A percentile compares a stretch with the other conserved stretches of the same genome.
phyloP scores from a whole-genome alignment of 1,140 invertebrate species.

The Philopotamus ludificatus region DNA sequence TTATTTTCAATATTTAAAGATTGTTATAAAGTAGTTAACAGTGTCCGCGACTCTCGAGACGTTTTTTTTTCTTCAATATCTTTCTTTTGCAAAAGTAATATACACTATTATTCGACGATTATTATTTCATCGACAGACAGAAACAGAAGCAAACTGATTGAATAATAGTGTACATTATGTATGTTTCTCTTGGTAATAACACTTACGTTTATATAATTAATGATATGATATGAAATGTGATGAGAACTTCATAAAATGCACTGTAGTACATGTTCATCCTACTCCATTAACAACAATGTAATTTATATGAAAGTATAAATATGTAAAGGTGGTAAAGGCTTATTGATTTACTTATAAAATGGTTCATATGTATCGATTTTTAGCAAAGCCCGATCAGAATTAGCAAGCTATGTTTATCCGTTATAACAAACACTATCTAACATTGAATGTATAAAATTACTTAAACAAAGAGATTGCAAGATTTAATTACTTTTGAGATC shows the following conservation, averaged over 20 bases:
- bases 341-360: conserved; percentile 31
- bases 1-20: too few relatives aligned
- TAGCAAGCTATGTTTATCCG: conserved; percentile 17
- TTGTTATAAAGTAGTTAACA: too few relatives aligned
- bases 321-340: conserved; percentile 32
- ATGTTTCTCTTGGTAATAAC: too few relatives aligned
- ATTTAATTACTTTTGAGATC: conserved; percentile 1
- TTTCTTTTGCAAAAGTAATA: too few relatives aligned
- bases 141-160: too few relatives aligned
- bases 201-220: conserved; percentile 15
- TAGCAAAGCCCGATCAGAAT: conserved; percentile 31
- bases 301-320: conserved; percentile 38
- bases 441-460: not conserved
- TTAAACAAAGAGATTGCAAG: not conserved
- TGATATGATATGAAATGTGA: conserved; percentile 33
- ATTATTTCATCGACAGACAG: too few relatives aligned
- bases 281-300: conserved; percentile 25
- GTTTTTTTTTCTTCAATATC: too few relatives aligned
- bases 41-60: too few relatives aligned
- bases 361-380: conserved; percentile 18
- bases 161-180: too few relatives aligned
- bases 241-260: conserved; percentile 17
- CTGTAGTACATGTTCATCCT: not conserved
- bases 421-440: not conserved
- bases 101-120: too few relatives aligned